Evolutionary conservation across 2,797 vertebrate genomes (phyloP), one percentile per base, ranked within the genome.

Genomic region (Dicrostonyx torquatus): DNA sequence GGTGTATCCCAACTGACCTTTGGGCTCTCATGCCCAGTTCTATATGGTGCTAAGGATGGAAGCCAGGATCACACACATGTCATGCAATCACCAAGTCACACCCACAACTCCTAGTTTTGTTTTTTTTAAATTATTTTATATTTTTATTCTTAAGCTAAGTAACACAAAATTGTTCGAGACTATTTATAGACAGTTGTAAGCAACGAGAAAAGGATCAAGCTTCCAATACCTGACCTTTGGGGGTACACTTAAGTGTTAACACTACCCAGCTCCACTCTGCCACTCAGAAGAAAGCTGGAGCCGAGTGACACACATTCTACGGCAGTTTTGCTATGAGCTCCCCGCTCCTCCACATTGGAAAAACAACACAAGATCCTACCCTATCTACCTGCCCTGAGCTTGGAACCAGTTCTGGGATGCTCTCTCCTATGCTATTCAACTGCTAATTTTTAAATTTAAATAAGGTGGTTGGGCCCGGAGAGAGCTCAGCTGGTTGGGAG

Each of bases 221-320:
- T 89, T 64, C 68, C 14, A 64, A 29, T 18, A 34, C 64, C 62
- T 84, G 45, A 43, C 43, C 15, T 50, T 76, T 53, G 53, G 3
- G 58, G 70, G 70, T 40, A 37, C 31, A 9, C 31, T 5, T 40
- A 62, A 88, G 18, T 68, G 55, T 66, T 40, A 75, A 45, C 37
- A 45, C 50, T n/a, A 26, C 34, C 58, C 40, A 31, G 10, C 22
- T 72, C 34, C n/a, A 6, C 13, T 18, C 82, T 13, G 53, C 87
- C 12, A 31, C 68, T 87, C 73, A 89, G 55, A 80, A 78, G 79
- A 24, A 31, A 84, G 37, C 26, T 62, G 37, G 43, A 7, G 53
- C 13, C 2, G 1, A 0, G 29, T 7, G 2, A 31, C 1, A 18
- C 15, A 34, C 1, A 6, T 53, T 13, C 11, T 24, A 0, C 2